These are phyloP conservation scores for Patella pellucida DNA, from an alignment of 2,888 invertebrate species.

Conservation along the genomic window DNA sequence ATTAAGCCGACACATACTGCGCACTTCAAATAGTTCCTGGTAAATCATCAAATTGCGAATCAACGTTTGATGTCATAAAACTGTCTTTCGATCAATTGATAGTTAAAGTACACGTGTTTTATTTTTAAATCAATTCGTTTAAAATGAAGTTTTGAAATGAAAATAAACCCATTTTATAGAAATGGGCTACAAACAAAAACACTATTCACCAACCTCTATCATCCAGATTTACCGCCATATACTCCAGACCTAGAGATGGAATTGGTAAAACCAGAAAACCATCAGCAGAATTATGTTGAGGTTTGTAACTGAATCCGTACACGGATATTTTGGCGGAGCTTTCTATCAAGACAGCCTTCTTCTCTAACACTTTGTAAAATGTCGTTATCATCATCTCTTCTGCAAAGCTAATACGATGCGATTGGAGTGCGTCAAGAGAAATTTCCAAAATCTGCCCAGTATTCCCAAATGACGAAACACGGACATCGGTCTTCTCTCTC, in stretches of 20 bases:
- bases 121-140: too few species aligned
- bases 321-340: background rate
- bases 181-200: too few species aligned
- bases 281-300: background rate
- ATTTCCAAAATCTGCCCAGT: background rate
- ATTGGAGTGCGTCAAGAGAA: background rate
- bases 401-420: background rate
- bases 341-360: background rate
- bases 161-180: too few species aligned
- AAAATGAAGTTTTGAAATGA: too few species aligned
- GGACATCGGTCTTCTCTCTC: background rate
- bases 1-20: too few species aligned
- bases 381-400: background rate
- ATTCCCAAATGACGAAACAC: background rate
- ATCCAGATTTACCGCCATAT: background rate
- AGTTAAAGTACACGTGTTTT: too few species aligned
- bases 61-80: too few species aligned
- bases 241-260: background rate
- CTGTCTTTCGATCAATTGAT: too few species aligned
- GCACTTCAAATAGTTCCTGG: too few species aligned
- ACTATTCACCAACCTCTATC: too few species aligned
- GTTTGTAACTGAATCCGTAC: background rate
- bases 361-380: background rate
- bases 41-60: too few species aligned
- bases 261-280: background rate